These are phyloP conservation scores for Arizona elegans DNA, from an alignment of 2,113 vertebrate species.

Conservation along the genomic window DNA sequence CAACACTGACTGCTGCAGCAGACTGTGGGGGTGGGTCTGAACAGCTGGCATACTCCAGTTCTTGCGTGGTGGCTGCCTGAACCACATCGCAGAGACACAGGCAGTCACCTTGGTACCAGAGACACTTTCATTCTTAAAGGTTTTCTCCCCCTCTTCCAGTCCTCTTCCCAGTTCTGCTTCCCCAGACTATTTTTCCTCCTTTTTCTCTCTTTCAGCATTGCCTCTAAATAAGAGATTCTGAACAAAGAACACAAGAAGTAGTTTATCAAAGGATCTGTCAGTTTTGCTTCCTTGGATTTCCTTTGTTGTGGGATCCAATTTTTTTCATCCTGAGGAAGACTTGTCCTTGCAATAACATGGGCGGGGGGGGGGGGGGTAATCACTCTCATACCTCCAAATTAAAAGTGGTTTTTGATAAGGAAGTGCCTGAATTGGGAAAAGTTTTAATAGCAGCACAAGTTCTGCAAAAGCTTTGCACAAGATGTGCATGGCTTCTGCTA, in stretches of 20 bases:
- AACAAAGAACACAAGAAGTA: constrained; percentile 48
- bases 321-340: background rate
- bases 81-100: constrained; percentile 11
- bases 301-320: constrained; percentile 9
- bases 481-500: background rate
- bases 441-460: background rate
- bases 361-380: background rate
- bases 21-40: constrained; percentile 58
- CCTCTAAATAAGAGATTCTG: constrained; percentile 50
- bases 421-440: background rate
- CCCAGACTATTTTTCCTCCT: constrained; percentile 14
- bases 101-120: constrained; percentile 33
- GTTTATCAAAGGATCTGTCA: background rate
- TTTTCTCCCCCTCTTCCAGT: constrained; percentile 33
- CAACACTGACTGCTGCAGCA: background rate
- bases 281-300: constrained; percentile 9
- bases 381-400: background rate
- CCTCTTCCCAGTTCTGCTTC: background rate
- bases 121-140: background rate
- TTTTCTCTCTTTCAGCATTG: constrained; percentile 29
- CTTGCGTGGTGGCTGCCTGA: constrained; percentile 42
- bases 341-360: background rate
- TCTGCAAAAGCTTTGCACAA: background rate
- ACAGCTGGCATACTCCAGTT: constrained; percentile 55
- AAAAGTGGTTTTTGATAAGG: background rate